Conservation (phyloP, 2,797 vertebrate genomes). For the Macropus fuliginosus region DNA sequence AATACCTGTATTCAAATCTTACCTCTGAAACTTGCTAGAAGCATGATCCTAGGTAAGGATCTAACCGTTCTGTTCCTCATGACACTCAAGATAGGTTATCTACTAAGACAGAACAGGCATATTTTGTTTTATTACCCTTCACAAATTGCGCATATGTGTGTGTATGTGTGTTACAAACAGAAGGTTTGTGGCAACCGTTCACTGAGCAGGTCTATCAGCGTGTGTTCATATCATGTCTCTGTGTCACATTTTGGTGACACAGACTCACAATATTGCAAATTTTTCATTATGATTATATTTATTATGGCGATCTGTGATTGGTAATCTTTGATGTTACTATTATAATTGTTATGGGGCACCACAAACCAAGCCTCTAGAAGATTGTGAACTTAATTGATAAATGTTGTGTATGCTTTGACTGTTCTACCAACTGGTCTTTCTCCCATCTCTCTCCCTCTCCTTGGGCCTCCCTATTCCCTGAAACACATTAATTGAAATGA, state of each 20-base stretch:
- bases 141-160: background rate
- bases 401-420: background rate
- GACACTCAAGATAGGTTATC: background rate
- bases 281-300: background rate
- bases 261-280: background rate
- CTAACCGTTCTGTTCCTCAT: background rate
- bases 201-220: background rate
- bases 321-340: background rate
- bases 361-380: background rate
- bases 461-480: too few species aligned
- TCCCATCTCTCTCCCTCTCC: background rate
- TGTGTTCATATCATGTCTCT: background rate
- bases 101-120: background rate
- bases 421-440: background rate
- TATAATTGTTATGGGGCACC: background rate
- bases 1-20: background rate
- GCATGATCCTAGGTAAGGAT: background rate
- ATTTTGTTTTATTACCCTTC: background rate
- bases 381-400: background rate
- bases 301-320: background rate
- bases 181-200: background rate
- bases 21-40: background rate
- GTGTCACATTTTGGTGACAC: background rate
- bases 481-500: background rate
- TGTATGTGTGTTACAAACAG: background rate